These are phyloP conservation scores for Henricia sp. DNA, from an alignment of 53 echinoderm and acorn worm species.

Conservation along the genomic window DNA sequence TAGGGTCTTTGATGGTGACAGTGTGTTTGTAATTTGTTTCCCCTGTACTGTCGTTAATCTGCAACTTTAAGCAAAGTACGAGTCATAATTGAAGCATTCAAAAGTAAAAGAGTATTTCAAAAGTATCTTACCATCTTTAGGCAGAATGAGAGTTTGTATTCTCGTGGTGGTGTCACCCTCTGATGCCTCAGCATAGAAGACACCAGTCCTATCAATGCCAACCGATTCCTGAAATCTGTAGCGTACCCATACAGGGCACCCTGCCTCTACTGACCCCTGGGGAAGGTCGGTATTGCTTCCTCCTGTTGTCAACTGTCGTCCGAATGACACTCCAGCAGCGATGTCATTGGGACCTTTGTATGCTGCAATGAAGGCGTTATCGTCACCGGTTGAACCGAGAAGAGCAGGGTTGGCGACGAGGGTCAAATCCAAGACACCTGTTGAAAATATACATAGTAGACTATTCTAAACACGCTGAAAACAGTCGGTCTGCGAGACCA, in stretches of 20 bases:
- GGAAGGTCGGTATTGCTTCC: slow-evolving; percentile 19
- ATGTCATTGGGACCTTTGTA: slow-evolving; percentile 20
- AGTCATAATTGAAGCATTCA: neutral
- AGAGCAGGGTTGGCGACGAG: slow-evolving; percentile 16
- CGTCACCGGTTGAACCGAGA: neutral
- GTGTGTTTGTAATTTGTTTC: neutral
- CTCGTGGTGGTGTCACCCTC: neutral
- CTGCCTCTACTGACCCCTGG: neutral
- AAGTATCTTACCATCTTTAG: neutral
- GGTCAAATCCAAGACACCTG: neutral
- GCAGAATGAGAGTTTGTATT: slow-evolving; percentile 12
- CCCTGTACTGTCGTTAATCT: too few relatives aligned
- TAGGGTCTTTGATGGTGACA: neutral
- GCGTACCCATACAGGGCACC: neutral
- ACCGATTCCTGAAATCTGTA: neutral
- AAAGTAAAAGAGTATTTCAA: neutral
- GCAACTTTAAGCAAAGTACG: too few relatives aligned
- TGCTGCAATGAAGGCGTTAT: neutral
- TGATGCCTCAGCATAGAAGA: neutral
- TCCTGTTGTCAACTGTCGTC: slow-evolving; percentile 38
- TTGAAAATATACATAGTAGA: too few relatives aligned
- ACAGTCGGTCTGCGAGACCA: too few relatives aligned
- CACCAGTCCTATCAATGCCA: slow-evolving; percentile 14
- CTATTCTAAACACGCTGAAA: too few relatives aligned
- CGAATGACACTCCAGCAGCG: slow-evolving; percentile 26